These are phyloP conservation scores for Campoletis sonorensis DNA, from an alignment of 1,140 invertebrate species.

Conservation along the genomic window DNA sequence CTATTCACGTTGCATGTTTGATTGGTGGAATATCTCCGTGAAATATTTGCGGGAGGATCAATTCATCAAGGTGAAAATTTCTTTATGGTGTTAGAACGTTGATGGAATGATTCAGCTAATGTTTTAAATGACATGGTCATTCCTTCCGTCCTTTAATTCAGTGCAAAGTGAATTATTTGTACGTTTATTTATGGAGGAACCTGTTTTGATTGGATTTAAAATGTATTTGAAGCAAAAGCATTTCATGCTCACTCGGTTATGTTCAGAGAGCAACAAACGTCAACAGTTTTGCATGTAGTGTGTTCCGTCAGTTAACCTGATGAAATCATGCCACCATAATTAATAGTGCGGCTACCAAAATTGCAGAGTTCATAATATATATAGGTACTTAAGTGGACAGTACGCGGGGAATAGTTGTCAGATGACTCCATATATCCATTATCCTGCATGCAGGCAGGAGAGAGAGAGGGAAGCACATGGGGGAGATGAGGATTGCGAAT, in stretches of 20 bases:
- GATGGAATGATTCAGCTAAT: neutral
- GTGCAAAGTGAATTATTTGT: neutral
- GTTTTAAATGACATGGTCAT: neutral
- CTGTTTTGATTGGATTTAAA: neutral
- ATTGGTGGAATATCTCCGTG: neutral
- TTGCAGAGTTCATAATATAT: neutral
- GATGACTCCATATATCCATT: neutral
- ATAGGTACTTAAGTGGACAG: neutral
- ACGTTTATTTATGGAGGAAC: neutral
- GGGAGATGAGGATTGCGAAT: constrained; percentile 5
- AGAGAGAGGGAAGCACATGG: neutral
- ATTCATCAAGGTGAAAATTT: neutral
- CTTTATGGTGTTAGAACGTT: neutral
- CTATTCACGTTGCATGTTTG: neutral
- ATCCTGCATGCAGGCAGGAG: neutral
- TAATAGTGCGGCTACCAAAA: constrained; percentile 52
- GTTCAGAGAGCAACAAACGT: constrained; percentile 29
- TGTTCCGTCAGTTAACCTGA: constrained; percentile 65
- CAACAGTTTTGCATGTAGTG: neutral
- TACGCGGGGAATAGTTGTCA: neutral
- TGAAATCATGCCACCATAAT: constrained; percentile 75
- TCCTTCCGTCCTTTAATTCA: neutral
- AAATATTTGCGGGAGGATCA: neutral
- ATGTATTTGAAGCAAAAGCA: neutral
- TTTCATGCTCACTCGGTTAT: neutral